Percentiles rank a stretch among this genome's conserved stretches.
These are phyloP conservation scores for Taeniopygia guttata DNA, from an alignment of 2,797 vertebrate species.

Conservation along the genomic window DNA sequence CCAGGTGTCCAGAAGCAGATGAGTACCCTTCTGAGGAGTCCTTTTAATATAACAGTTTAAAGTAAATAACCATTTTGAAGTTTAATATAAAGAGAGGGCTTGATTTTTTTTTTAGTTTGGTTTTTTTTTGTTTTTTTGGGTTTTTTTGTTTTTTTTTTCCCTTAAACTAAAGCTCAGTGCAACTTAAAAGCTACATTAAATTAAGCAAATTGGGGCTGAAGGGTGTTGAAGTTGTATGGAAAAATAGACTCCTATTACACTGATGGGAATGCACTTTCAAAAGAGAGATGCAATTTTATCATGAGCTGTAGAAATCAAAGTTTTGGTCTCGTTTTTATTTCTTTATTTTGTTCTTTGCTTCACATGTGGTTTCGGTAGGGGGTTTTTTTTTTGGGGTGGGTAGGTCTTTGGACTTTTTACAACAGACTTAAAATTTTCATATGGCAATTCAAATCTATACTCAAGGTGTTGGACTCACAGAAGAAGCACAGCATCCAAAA, in stretches of 20 bases:
- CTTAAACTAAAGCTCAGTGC: not conserved
- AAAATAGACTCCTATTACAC: not conserved
- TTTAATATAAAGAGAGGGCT: not conserved
- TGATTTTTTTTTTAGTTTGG: too few relatives aligned
- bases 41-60: constrained; percentile 23
- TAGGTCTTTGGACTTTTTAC: not conserved
- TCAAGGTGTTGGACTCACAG: not conserved
- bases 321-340: fast-evolving
- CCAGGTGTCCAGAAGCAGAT: constrained; percentile 29
- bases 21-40: not conserved
- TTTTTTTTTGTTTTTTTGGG: not conserved
- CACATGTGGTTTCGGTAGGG: fast-evolving
- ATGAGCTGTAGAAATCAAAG: not conserved
- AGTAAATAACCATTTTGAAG: constrained; percentile 14
- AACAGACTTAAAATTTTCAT: not conserved
- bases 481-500: not conserved
- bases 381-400: not conserved
- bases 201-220: not conserved
- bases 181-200: not conserved
- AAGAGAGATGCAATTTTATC: not conserved
- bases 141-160: not conserved
- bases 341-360: not conserved
- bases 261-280: not conserved
- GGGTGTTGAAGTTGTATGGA: not conserved
- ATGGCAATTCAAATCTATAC: not conserved